Evolutionary conservation across 2,113 vertebrate species (phyloP), one percentile per base, ranked within the genome.

Genomic region (Echinops telfairi): DNA sequence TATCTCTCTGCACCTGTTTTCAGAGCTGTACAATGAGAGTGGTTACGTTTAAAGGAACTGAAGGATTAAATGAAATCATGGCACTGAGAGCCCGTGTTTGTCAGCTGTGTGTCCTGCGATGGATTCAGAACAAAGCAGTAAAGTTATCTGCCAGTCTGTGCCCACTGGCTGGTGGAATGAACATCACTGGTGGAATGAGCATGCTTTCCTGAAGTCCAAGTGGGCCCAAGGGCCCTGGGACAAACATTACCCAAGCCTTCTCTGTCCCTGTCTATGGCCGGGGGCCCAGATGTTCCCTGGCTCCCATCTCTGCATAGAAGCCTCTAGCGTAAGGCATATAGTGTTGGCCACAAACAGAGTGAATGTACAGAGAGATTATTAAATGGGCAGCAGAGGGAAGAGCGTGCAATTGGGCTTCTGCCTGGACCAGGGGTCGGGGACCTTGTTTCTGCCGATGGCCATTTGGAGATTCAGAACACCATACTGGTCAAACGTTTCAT

Each of bases 21-120:
- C 71, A 92, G 84, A 85, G 33, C 17, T 90, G 92, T 36, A 57
- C 91, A 87, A 89, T 27, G 22, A n/a, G 7, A 36, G 27, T 76
- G 47, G 29, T 53, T 53, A 40, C 10, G 22, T 71, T 58, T 71
- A 2, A 88, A 84, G 43, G 43, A 47, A 47, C 43, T 47, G 10
- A 47, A 47, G 25, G 25, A 88, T 19, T 90, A 75, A 71, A 16
- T 86, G 27, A 82, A 94, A 94, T 79, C 71, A 40, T 20, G 53
- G n/a, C 22, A 33, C 19, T 20, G 22, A 62, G 60, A 62, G 4
- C 10, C 70, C 25, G 22, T 7, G 19, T 33, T 6, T 11, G 0
- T 79, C 78, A 64, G 27, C 6, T 89, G 77, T 2, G 0, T 40
- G 47, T 53, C 47, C 84, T 79, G 16, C 43, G 31, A 57, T 8